Base-by-base conservation (phyloP, 2,888 invertebrate genomes). In the Apantesis nais region DNA sequence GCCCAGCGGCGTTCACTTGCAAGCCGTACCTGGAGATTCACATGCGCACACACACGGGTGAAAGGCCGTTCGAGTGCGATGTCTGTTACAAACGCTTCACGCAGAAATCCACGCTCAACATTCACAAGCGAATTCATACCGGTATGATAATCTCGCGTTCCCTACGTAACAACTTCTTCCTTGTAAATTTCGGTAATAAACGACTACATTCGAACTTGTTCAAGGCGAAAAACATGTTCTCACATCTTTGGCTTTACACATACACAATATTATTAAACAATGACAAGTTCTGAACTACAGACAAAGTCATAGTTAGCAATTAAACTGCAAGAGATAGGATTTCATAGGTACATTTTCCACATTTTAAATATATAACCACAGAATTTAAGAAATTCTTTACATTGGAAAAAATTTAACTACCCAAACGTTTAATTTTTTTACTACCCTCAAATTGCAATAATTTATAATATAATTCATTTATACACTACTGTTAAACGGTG, bases 21-120 rank as follows among this genome's bases (percentile, higher is more conserved):
- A 96, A 96, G 94, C 96, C 96, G 88, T 96, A 96, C 91, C 92
- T 96, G 91, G 95, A 95, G 92, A 95, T 96, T 75, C 96, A 96
- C 93, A 96, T 95, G 95, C 93, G 96, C 85, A 96, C 96, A 76
- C 94, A 95, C 92, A 93, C 95, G 68, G 95, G 95, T 85, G 95
- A 95, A 91, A 92, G 94, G 74, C 95, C 95, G 82, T 95, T 95
- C 93, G 93, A 95, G 92, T 95, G 95, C 90, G 94, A 94, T 88
- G 93, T 95, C 88, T 95, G 95, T 93, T 93, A 92, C 92, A 95
- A 95, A 93, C 93, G 95, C 87, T 95, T 95, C 93, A 95, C 95
- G 85, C 95, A 95, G 94, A 95, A 95, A 91, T 95, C 95, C 79
- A 95, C 95, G 80, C 95, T 95, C 92, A 95, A 95, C 94, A 95